These are phyloP conservation scores for Brachypteracias leptosomus DNA, from an alignment of 2,113 vertebrate genomes.

Conservation along the genomic window DNA sequence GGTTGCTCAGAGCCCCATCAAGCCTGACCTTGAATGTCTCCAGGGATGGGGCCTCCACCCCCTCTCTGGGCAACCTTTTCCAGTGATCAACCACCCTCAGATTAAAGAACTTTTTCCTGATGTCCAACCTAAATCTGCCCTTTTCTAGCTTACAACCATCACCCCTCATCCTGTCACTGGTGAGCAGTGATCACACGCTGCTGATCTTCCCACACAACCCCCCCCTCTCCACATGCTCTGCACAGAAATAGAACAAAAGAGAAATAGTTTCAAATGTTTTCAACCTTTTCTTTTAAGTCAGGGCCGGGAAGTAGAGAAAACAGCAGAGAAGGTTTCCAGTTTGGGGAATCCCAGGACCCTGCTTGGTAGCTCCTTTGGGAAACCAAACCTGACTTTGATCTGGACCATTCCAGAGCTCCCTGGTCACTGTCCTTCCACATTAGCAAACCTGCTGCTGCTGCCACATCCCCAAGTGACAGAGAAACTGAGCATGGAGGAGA, in stretches of 20 bases:
- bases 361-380: neutral
- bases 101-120: too few relatives aligned
- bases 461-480: neutral
- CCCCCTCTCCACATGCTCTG: neutral
- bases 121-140: too few relatives aligned
- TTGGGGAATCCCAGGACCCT: neutral
- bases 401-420: neutral
- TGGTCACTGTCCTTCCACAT: neutral
- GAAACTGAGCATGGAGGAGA: neutral
- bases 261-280: neutral
- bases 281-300: neutral
- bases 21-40: too few relatives aligned
- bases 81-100: too few relatives aligned
- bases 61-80: too few relatives aligned
- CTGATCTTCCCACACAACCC: accelerated
- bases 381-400: neutral
- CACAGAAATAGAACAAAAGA: neutral
- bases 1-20: too few relatives aligned
- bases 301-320: neutral
- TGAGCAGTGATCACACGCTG: too few relatives aligned
- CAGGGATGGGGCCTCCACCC: too few relatives aligned
- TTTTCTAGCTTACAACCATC: too few relatives aligned
- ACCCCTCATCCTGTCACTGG: too few relatives aligned
- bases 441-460: neutral
- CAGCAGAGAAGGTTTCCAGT: neutral